Evolutionary conservation across 2,113 vertebrate genomes (phyloP).

Genomic region (Alligator mississippiensis): DNA sequence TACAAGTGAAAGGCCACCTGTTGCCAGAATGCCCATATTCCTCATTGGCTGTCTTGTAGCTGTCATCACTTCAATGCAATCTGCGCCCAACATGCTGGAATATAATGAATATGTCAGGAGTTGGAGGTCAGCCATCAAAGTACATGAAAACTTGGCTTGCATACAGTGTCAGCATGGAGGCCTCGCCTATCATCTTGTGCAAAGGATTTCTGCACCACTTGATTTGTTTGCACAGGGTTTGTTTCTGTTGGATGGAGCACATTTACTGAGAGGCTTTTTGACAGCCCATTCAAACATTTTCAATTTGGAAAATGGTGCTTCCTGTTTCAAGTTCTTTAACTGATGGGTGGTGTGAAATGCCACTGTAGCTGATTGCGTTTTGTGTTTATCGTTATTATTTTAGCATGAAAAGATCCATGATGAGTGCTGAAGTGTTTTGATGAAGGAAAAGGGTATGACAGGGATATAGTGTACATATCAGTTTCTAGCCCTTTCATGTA

Average conservation of each 20-base stretch:
- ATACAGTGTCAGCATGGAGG: conserved; percentile 82
- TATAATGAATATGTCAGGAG: conserved; percentile 91
- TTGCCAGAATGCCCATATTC: conserved; percentile 87
- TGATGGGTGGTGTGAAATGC: conserved; percentile 76
- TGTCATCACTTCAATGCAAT: conserved; percentile 88
- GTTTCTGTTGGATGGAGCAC: conserved; percentile 84
- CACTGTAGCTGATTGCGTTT: conserved; percentile 55
- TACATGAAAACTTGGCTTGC: conserved; percentile 88
- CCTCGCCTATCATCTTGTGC: conserved; percentile 83
- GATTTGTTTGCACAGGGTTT: conserved; percentile 89
- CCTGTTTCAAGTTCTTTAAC: conserved; percentile 76
- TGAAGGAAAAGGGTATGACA: conserved; percentile 19
- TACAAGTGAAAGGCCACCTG: conserved; percentile 89
- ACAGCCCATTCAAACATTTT: conserved; percentile 88
- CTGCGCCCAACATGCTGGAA: conserved; percentile 84
- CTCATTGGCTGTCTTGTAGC: conserved; percentile 87
- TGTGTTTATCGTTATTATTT: conserved; percentile 70
- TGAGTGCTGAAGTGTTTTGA: conserved; percentile 63
- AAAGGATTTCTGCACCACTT: conserved; percentile 87
- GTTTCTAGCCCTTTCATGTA: neutral
- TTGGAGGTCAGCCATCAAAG: conserved; percentile 91
- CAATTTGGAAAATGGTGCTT: conserved; percentile 79
- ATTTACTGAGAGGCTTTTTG: conserved; percentile 84
- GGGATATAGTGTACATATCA: neutral
- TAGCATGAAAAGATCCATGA: conserved; percentile 60